phyloP scores from a whole-genome alignment of 2,797 vertebrate genomes.

The Chelon auratus region DNA sequence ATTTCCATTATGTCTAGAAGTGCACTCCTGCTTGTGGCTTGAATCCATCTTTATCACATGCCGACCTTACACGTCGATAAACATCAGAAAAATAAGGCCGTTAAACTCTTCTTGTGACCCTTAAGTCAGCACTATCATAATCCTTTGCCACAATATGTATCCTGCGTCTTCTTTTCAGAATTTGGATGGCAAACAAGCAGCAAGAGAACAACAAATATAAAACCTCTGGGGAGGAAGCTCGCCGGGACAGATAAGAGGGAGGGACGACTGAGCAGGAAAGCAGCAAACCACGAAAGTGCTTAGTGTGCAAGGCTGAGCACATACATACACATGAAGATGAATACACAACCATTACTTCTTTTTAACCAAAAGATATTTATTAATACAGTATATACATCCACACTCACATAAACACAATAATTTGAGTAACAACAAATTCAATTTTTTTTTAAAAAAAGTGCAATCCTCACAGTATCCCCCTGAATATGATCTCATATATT shows the following conservation, averaged over 20 bases:
- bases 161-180: background rate
- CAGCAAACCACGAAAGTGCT: slow-evolving; percentile 23
- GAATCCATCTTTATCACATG: background rate
- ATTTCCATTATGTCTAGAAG: background rate
- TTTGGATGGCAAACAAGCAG: slow-evolving; percentile 5
- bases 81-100: background rate
- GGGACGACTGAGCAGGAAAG: slow-evolving; percentile 49
- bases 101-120: too few species aligned
- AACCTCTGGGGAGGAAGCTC: slow-evolving; percentile 59
- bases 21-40: background rate
- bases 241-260: slow-evolving; percentile 46
- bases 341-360: background rate
- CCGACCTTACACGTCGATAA: background rate
- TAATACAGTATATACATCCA: slow-evolving; percentile 26
- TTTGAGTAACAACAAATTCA: background rate
- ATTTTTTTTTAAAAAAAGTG: slow-evolving; percentile 54
- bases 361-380: slow-evolving; percentile 29
- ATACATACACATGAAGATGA: slow-evolving; percentile 12
- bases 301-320: slow-evolving; percentile 17
- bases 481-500: too few species aligned
- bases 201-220: slow-evolving; percentile 26
- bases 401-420: slow-evolving; percentile 19
- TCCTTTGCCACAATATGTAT: too few species aligned
- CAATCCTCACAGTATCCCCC: slow-evolving; percentile 67
- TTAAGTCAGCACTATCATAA: background rate